These are phyloP conservation scores for Amblyraja radiata DNA, from an alignment of 2,797 vertebrate genomes.

Conservation along the genomic window DNA sequence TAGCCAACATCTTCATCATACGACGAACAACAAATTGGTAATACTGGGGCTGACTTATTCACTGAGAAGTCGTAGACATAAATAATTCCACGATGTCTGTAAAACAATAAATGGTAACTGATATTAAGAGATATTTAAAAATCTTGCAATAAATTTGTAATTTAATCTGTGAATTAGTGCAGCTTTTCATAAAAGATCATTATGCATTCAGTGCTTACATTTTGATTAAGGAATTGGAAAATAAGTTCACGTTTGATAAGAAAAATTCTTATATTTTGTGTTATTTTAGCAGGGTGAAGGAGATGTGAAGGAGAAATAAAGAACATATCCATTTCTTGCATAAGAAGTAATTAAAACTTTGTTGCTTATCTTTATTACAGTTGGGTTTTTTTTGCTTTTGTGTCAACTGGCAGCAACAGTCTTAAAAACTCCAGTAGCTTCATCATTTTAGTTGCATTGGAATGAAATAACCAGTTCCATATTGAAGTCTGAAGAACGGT, in stretches of 20 bases:
- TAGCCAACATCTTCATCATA: slow-evolving; percentile 61
- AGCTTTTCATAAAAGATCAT: not conserved
- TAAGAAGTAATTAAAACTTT: not conserved
- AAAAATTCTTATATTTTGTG: no score
- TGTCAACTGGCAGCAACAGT: not conserved
- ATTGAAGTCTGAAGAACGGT: not conserved
- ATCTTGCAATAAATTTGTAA: not conserved
- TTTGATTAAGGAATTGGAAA: not conserved
- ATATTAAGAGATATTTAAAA: not conserved
- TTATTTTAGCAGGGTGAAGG: not conserved
- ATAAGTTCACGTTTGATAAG: not conserved
- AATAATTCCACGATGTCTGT: slow-evolving; percentile 79
- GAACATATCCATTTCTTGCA: no score
- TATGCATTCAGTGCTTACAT: not conserved
- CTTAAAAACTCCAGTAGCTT: not conserved
- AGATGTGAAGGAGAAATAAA: no score
- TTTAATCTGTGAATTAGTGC: not conserved
- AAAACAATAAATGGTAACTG: not conserved
- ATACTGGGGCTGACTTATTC: slow-evolving; percentile 61
- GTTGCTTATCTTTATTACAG: not conserved
- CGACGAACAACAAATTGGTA: slow-evolving; percentile 83
- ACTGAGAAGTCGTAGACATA: slow-evolving; percentile 80
- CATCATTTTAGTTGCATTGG: no score
- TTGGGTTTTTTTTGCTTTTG: not conserved
- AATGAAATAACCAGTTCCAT: not conserved